Evolutionary conservation across 2,888 invertebrate genomes (phyloP).

Genomic region (Mesoligia furuncula): DNA sequence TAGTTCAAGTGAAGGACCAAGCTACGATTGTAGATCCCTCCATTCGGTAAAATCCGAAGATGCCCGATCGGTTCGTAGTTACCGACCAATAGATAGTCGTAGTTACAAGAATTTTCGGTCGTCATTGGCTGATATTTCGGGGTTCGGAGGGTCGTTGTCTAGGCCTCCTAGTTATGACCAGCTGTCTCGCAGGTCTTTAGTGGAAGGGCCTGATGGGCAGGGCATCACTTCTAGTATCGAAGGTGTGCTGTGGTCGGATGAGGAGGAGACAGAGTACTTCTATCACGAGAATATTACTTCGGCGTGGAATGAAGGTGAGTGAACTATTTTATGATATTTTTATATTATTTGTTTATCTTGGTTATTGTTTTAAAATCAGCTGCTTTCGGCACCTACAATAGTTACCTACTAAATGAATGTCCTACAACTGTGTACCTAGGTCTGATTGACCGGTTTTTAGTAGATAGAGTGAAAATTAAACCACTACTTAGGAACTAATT

Average conservation of each 20-base stretch:
- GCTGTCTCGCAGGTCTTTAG: constrained; percentile 84
- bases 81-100: constrained; percentile 85
- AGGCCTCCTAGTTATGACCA: constrained; percentile 87
- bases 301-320: constrained; percentile 88
- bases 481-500: not conserved
- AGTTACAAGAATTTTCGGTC: constrained; percentile 87
- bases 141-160: constrained; percentile 74
- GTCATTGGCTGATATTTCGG: constrained; percentile 83
- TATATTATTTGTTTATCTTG: too few species aligned
- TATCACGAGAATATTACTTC: constrained; percentile 88
- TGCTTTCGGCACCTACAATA: not conserved
- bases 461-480: too few species aligned
- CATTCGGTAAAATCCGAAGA: constrained; percentile 85
- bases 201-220: constrained; percentile 81
- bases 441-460: not conserved
- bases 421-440: not conserved
- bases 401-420: not conserved
- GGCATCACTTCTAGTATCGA: constrained; percentile 89
- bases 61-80: constrained; percentile 78
- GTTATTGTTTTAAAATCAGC: not conserved
- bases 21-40: constrained; percentile 83
- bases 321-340: not conserved
- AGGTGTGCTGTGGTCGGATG: constrained; percentile 89
- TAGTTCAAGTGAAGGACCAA: constrained; percentile 77
- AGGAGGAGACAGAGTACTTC: constrained; percentile 89